Percentiles rank a stretch among this genome's conserved stretches.
phyloP scores from a whole-genome alignment of 1,140 invertebrate species.

The Halictus rubicundus region DNA sequence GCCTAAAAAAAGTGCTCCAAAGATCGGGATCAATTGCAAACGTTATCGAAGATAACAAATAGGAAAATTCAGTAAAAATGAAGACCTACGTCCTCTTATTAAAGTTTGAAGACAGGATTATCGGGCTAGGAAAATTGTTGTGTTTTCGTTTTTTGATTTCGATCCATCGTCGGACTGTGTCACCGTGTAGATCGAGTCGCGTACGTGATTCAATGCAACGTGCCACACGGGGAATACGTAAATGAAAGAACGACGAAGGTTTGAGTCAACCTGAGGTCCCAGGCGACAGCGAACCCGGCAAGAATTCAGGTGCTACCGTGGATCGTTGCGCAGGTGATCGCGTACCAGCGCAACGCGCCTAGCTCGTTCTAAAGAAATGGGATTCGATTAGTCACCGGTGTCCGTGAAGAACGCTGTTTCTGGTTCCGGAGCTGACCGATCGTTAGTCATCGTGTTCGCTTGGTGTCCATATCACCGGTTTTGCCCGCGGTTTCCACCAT shows the following conservation, averaged over 20 bases:
- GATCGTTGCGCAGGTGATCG: constrained; percentile 57
- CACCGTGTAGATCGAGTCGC: constrained; percentile 51
- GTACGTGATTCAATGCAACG: constrained; percentile 70
- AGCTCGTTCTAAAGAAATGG: constrained; percentile 29
- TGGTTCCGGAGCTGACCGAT: constrained; percentile 30
- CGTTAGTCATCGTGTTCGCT: constrained; percentile 53
- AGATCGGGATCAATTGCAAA: too few relatives aligned
- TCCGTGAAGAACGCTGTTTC: constrained; percentile 31
- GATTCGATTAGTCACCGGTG: constrained; percentile 55
- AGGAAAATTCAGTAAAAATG: too few relatives aligned
- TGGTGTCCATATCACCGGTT: constrained; percentile 2
- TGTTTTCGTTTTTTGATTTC: too few relatives aligned
- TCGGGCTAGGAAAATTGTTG: too few relatives aligned
- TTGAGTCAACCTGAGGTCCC: constrained; percentile 44
- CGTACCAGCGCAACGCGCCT: constrained; percentile 23
- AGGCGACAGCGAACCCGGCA: constrained; percentile 58
- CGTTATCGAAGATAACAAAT: too few relatives aligned
- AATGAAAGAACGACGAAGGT: constrained; percentile 53
- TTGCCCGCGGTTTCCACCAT: background rate
- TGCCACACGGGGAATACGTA: constrained; percentile 52
- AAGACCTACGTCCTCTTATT: too few relatives aligned
- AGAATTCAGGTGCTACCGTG: constrained; percentile 53
- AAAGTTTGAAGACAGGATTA: too few relatives aligned
- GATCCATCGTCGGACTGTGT: background rate
- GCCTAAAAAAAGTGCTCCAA: too few relatives aligned